Evolutionary conservation across 2,113 vertebrate genomes (phyloP).

Genomic region (Campylomormyrus numenius): DNA sequence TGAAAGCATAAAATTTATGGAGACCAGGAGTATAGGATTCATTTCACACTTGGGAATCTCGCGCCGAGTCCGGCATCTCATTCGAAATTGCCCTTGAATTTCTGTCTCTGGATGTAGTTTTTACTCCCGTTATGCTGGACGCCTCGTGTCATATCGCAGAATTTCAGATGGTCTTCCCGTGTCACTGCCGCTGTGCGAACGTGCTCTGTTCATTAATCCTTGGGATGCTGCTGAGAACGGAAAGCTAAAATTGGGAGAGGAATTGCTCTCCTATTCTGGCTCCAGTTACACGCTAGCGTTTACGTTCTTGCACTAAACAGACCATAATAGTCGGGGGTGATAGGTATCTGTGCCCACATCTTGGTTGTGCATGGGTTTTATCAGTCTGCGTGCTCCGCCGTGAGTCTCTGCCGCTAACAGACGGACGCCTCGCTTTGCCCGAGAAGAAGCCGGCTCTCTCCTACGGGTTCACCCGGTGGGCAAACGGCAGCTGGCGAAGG

Average conservation of each 20-base stretch:
- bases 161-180: not conserved
- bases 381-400: not conserved
- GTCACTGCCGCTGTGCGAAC: no score
- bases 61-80: not conserved
- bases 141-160: not conserved
- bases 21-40: not conserved
- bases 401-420: not conserved
- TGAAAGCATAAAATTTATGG: not conserved
- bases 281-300: no score
- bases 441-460: not conserved
- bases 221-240: not conserved
- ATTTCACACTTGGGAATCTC: conserved; percentile 7
- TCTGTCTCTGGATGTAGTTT: not conserved
- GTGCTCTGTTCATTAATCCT: not conserved
- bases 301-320: not conserved
- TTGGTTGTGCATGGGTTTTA: not conserved
- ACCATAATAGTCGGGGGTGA: not conserved
- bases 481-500: not conserved
- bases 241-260: not conserved
- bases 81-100: not conserved
- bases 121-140: not conserved
- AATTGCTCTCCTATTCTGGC: not conserved
- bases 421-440: not conserved
- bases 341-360: not conserved
- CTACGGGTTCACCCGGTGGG: not conserved